These are phyloP conservation scores for Sarotherodon lohbergeri DNA, from an alignment of 2,113 vertebrate genomes.

Conservation along the genomic window DNA sequence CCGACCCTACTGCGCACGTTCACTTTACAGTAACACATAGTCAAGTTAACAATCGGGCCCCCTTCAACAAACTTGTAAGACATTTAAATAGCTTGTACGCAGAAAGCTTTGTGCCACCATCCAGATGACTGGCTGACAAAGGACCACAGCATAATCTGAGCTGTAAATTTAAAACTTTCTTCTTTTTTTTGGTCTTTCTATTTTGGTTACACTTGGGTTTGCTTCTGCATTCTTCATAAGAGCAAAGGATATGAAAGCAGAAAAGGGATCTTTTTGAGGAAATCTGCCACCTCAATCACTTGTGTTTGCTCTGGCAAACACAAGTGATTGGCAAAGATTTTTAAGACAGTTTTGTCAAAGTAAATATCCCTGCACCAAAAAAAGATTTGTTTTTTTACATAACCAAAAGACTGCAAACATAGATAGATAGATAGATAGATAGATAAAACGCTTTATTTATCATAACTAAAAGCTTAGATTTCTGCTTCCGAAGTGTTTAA, in stretches of 20 bases:
- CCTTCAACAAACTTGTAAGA: neutral
- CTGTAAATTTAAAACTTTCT: neutral
- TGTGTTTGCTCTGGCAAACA: neutral
- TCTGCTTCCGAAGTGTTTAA: neutral
- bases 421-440: conserved; percentile 12
- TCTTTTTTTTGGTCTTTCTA: neutral
- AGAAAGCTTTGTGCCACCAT: neutral
- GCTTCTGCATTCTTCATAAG: conserved; percentile 21
- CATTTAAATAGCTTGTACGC: neutral
- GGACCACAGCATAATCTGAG: neutral
- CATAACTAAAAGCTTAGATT: neutral
- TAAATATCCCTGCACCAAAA: neutral
- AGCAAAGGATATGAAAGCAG: conserved; percentile 10
- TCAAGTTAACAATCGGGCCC: neutral
- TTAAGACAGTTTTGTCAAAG: neutral
- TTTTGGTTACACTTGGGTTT: neutral
- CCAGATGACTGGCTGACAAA: neutral
- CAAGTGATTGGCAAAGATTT: neutral
- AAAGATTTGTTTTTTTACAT: neutral
- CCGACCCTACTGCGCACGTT: neutral
- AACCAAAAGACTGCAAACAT: neutral
- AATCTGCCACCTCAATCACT: neutral
- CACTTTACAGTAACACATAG: neutral
- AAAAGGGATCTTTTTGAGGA: neutral
- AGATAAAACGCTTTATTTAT: neutral